Evolutionary conservation across 2,888 invertebrate species (phyloP), one percentile per base, ranked within the genome.

Genomic region (Herminia tarsipennalis): DNA sequence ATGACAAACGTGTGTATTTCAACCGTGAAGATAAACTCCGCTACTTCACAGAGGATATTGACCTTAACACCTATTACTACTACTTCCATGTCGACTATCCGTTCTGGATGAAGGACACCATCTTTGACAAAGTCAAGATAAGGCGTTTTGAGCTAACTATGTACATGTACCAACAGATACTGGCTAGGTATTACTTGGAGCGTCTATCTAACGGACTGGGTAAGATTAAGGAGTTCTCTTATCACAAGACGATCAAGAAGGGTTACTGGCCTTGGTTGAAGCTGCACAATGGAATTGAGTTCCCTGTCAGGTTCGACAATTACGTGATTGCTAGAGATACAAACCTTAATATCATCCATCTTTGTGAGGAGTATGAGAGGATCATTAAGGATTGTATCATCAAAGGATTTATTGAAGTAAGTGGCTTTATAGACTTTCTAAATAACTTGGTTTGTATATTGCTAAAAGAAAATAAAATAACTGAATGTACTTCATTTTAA

Each of bases 41-140:
- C 47, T 94, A 94, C 76, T 94, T 94, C 78, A 93, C 93, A 8
- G 94, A 94, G 75, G 94, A 94, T 65, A 92, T 94, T 59, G 94
- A 93, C 45, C 83, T 94, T 5, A 94, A 94, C 78, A 83, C 91
- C 3, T 94, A 92, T 76, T 94, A 94, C 74, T 93, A 92, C 78
- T 93, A 92, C 78, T 93, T 93, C 89, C 92, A 94, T 57, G 75
- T 92, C 40, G 92, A 93, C 55, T 92, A 86, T 66, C 94, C 94
- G n/a, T 94, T 93, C 88, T 94, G 94, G 93, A 87, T 94, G 89
- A 89, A 86, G 28, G 85, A 88, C 35, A 81, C 83, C 2, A 71
- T 90, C 24, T 81, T 79, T 35, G 78, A 81, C 63, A 85, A 85
- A 53, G 70, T 73, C 9, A 81, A 76, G 48, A 66, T 60, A 21